These are phyloP conservation scores for Dinocampus coccinellae DNA, from an alignment of 2,888 invertebrate genomes.

Conservation along the genomic window DNA sequence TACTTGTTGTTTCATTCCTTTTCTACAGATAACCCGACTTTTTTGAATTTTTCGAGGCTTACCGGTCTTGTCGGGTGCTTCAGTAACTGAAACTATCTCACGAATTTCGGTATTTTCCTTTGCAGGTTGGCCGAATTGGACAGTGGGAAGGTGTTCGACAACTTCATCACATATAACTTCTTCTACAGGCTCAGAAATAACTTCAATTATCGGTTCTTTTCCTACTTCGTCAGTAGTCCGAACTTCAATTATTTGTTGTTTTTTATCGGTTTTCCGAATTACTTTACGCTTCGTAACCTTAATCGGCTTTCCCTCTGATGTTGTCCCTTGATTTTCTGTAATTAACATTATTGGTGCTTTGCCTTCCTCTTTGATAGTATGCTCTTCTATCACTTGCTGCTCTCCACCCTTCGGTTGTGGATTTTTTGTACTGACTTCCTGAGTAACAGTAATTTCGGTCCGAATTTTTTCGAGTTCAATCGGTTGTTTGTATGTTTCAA, in stretches of 20 bases:
- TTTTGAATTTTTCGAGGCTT: conserved; percentile 52
- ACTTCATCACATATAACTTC: conserved; percentile 57
- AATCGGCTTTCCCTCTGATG: conserved; percentile 59
- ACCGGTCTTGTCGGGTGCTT: conserved; percentile 66
- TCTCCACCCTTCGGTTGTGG: conserved; percentile 52
- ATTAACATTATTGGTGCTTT: conserved; percentile 33
- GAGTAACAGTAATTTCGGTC: conserved; percentile 54
- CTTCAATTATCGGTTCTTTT: conserved; percentile 67
- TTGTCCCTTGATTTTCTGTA: conserved; percentile 55
- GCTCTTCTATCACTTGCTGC: conserved; percentile 58
- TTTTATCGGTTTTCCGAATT: conserved; percentile 64
- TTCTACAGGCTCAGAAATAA: conserved; percentile 65
- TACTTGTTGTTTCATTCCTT: conserved; percentile 64
- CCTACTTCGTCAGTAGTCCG: conserved; percentile 69
- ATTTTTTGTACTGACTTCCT: conserved; percentile 55
- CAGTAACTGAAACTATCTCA: conserved; percentile 64
- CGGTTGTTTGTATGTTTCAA: too few relatives aligned
- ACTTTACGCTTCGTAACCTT: conserved; percentile 65
- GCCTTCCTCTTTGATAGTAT: conserved; percentile 44
- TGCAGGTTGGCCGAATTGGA: conserved; percentile 30
- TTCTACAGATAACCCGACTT: conserved; percentile 59
- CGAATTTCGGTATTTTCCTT: conserved; percentile 56
- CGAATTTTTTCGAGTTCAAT: conserved; percentile 53
- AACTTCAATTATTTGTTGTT: conserved; percentile 54
- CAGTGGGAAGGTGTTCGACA: conserved; percentile 20